Conservation (phyloP, 2,797 vertebrate genomes). For the Danio albolineatus region DNA sequence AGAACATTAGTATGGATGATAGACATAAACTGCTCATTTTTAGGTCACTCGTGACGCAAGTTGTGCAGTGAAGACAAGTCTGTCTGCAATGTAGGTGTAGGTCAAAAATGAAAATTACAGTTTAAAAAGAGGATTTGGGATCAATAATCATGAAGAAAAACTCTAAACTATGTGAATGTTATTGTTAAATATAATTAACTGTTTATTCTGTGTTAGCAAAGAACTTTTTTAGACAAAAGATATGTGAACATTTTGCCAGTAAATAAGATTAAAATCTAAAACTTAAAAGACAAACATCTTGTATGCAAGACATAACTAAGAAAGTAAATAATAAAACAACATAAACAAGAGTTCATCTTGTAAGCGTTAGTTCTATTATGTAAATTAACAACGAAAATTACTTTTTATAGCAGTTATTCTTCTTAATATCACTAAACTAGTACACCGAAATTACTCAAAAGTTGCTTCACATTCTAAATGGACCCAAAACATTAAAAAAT, state of each 20-base stretch:
- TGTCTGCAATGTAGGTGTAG: neutral
- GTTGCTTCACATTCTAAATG: too few relatives aligned
- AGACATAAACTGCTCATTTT: slow-evolving; percentile 10
- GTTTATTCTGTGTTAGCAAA: neutral
- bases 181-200: slow-evolving; percentile 69
- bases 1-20: neutral
- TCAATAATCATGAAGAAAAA: slow-evolving; percentile 85
- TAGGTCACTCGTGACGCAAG: neutral
- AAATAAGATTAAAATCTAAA: neutral
- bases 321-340: slow-evolving; percentile 48
- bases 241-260: neutral
- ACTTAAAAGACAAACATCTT: neutral
- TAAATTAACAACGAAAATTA: too few relatives aligned
- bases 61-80: neutral
- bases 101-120: neutral
- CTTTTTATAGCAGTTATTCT: too few relatives aligned
- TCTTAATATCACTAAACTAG: too few relatives aligned
- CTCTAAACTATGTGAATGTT: slow-evolving; percentile 78
- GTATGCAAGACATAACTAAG: slow-evolving; percentile 69
- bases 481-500: too few relatives aligned
- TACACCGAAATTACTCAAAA: neutral
- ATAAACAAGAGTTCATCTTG: neutral
- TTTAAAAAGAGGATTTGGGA: slow-evolving; percentile 64
- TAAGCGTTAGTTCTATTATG: neutral
- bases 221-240: too few relatives aligned